Evolutionary conservation across 2,797 vertebrate genomes (phyloP).

Genomic region (Poeciliopsis presidionis): DNA sequence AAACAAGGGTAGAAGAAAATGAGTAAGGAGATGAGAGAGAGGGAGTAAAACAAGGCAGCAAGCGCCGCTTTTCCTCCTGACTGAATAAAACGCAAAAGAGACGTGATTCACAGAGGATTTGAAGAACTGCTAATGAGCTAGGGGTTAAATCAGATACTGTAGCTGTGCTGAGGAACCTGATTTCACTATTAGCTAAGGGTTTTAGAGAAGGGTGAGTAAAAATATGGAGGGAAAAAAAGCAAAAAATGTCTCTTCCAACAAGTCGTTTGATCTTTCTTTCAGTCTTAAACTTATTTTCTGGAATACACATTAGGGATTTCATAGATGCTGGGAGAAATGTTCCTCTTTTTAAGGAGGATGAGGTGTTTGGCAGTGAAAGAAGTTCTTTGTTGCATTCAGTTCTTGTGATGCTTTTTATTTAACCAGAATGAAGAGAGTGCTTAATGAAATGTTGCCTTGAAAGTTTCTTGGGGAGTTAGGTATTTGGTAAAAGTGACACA

Average conservation of each 20-base stretch:
- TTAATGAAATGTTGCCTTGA: constrained; percentile 38
- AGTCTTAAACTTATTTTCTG: constrained; percentile 44
- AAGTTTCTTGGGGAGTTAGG: constrained; percentile 22
- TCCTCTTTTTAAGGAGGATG: constrained; percentile 26
- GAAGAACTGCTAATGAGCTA: constrained; percentile 71
- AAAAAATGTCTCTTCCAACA: constrained; percentile 33
- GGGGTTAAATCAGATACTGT: constrained; percentile 53
- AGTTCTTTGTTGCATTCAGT: constrained; percentile 24
- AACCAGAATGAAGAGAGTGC: constrained; percentile 24
- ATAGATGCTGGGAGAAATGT: constrained; percentile 33
- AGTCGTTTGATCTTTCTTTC: constrained; percentile 46
- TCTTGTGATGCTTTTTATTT: constrained; percentile 14
- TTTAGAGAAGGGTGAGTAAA: constrained; percentile 38
- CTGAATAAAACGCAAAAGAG: constrained; percentile 60
- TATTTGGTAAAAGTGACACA: constrained; percentile 44
- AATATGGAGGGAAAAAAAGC: constrained; percentile 18
- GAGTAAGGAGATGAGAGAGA: constrained; percentile 16
- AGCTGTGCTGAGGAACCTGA: constrained; percentile 58
- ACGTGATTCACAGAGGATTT: constrained; percentile 59
- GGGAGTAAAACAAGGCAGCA: constrained; percentile 25
- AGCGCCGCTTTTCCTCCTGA: constrained; percentile 51
- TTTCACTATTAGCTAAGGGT: constrained; percentile 59
- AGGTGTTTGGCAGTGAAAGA: constrained; percentile 21
- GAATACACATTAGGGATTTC: constrained; percentile 20
- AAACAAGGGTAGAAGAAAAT: constrained; percentile 13